Conservation (phyloP, 2,888 invertebrate species). For the Acanthococcus lagerstroemiae region DNA sequence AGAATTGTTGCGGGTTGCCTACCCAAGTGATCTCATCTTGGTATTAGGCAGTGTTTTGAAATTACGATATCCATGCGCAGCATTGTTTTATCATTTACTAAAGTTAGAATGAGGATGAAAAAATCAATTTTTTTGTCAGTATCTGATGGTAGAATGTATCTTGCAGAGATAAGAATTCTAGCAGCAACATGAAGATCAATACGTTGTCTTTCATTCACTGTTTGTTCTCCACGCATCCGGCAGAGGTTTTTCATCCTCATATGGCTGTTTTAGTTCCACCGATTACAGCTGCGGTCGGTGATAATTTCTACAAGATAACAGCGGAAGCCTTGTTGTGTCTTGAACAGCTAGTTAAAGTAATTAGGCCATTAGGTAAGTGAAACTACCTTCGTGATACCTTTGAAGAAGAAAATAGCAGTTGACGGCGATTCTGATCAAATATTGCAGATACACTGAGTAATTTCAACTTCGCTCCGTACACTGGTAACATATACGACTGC, state of each 20-base stretch:
- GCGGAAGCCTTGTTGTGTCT: slow-evolving; percentile 89
- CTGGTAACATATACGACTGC: slow-evolving; percentile 69
- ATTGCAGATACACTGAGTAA: slow-evolving; percentile 36
- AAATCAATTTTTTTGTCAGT: no score
- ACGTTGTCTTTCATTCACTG: slow-evolving; percentile 84
- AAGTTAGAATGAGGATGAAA: no score
- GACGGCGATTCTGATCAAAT: neutral
- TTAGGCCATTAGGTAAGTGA: slow-evolving; percentile 68
- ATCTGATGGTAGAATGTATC: slow-evolving; percentile 7
- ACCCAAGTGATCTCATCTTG: no score
- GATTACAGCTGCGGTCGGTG: slow-evolving; percentile 79
- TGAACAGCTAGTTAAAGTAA: slow-evolving; percentile 88
- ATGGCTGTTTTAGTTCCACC: slow-evolving; percentile 70
- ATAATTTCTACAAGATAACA: slow-evolving; percentile 97
- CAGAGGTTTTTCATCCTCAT: slow-evolving; percentile 69
- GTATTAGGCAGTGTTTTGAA: no score
- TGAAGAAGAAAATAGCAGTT: no score
- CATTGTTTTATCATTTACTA: no score
- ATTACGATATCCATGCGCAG: no score
- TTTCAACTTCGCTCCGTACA: slow-evolving; percentile 68
- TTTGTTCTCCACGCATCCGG: slow-evolving; percentile 66
- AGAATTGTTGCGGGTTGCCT: no score
- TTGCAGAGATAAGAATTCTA: slow-evolving; percentile 75
- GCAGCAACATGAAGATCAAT: slow-evolving; percentile 97
- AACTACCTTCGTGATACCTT: no score